Evolutionary conservation across 2,888 invertebrate genomes (phyloP), one percentile per base, ranked within the genome.

Genomic region (Nyleta sp.): DNA sequence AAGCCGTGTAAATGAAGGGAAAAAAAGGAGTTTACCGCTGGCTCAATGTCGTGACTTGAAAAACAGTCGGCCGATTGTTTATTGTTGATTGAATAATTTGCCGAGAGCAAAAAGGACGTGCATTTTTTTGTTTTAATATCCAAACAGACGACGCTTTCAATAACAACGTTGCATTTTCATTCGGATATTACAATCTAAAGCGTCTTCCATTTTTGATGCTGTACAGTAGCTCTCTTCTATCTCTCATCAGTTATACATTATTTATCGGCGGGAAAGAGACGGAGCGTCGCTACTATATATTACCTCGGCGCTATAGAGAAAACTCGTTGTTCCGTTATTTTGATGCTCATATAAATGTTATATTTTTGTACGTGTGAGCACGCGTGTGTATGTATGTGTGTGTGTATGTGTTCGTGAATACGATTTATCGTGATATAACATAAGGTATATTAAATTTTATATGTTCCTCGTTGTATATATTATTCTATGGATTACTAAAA

Each of bases 251-350:
- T 53, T 28, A 22, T 55, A 40, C 53, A 67, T 68, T 75, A 68
- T 68, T 55, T 68, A 68, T 68, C 8, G 42, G 53, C 35, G 55
- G 6, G 17, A 75, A 17, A 48, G 62, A 62, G 75, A 75, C 53
- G 15, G 53, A 38, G 40, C 38, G 24, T 20, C 31, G 24, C 44
- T 55, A 40, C 68, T 53, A 46, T 53, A 22, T 46, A 20, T 71
- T 46, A 35, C 50, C n/a, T 28, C 22, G 42, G n/a, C 50, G 62
- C 57, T 42, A 70, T 52, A 64, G 68, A 76, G 75, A 76, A 76
- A 76, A 76, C 64, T 70, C 70, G 59, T 57, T 71, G 70, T 76
- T 70, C 76, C 76, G 76, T 76, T 76, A 76, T 76, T 76, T 76
- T 64, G 64, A 70, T 65, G 59, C 62, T 71, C 65, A n/a, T 76